phyloP scores from a whole-genome alignment of 2,888 invertebrate species.

The Achlya flavicornis region DNA sequence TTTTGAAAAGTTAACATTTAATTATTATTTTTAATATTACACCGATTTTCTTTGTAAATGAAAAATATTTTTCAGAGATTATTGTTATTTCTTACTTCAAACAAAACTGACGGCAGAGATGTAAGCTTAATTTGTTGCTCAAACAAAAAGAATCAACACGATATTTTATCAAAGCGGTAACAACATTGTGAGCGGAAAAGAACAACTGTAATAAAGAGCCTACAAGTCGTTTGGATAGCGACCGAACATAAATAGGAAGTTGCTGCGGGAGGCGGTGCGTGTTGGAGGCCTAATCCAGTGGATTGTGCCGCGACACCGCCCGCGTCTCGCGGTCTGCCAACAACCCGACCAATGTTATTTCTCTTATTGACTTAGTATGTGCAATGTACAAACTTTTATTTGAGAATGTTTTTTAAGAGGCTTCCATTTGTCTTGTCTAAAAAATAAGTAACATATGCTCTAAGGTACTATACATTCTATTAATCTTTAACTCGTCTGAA shows the following conservation, averaged over 20 bases:
- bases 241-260: constrained; percentile 76
- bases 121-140: constrained; percentile 48
- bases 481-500: background rate
- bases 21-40: background rate
- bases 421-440: no score
- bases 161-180: constrained; percentile 75
- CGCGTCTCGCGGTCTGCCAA: constrained; percentile 44
- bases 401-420: background rate
- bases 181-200: constrained; percentile 75
- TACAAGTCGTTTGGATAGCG: constrained; percentile 81
- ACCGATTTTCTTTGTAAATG: background rate
- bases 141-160: constrained; percentile 63
- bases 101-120: constrained; percentile 18
- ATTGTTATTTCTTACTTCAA: constrained; percentile 9
- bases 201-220: constrained; percentile 83
- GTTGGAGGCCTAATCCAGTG: constrained; percentile 74
- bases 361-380: constrained; percentile 66
- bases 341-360: constrained; percentile 57
- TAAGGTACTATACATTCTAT: background rate
- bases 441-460: no score
- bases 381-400: constrained; percentile 17
- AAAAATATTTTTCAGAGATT: background rate
- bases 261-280: constrained; percentile 64
- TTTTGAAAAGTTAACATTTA: no score
- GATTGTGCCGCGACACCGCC: constrained; percentile 63